Evolutionary conservation across 2,797 vertebrate genomes (phyloP), one percentile per base, ranked within the genome.

Genomic region (Pangasius larnaudii): DNA sequence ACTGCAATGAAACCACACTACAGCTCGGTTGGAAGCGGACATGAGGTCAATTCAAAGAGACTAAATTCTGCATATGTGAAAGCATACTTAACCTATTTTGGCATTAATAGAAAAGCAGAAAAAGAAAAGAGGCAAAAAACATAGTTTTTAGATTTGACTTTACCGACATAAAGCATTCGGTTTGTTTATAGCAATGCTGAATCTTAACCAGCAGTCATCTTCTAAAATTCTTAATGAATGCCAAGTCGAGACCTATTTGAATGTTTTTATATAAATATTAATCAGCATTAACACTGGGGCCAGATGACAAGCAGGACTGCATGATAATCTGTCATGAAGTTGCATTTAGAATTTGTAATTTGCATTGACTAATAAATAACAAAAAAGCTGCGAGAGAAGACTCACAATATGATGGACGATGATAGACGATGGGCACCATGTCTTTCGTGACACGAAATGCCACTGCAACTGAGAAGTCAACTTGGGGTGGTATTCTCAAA

Each of bases 251-350:
- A 72, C 56, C 65, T 59, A 84, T 84, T 36, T 36, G 30, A 65
- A 84, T 33, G 74, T 16, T 61, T 72, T 77, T 53, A 56, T 83
- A 71, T 87, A 56, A 77, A 87, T 65, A 46, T 63, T 63, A 51
- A 82, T 84, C 81, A 42, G 58, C 30, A 56, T 77, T 65, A 77
- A 84, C 58, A 88, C 13, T 46, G 5, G 61, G 42, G 13, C 39
- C 72, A 59, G 39, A 46, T 49, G 27, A 87, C 39, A 39, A 56
- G 46, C 86, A 72, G 72, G 27, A 51, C 79, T 63, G 67, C 67
- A 75, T 61, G 67, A 83, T 87, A 24, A 63, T 65, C 13, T 65
- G 59, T 49, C 30, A 83, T 83, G 61, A 36, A 87, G 67, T 53
- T 72, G 67, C 53, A 27, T 49, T 72, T 9, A 24, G 2, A 49